Conservation (phyloP, 2,888 invertebrate genomes). For the Euzetes globulus region DNA sequence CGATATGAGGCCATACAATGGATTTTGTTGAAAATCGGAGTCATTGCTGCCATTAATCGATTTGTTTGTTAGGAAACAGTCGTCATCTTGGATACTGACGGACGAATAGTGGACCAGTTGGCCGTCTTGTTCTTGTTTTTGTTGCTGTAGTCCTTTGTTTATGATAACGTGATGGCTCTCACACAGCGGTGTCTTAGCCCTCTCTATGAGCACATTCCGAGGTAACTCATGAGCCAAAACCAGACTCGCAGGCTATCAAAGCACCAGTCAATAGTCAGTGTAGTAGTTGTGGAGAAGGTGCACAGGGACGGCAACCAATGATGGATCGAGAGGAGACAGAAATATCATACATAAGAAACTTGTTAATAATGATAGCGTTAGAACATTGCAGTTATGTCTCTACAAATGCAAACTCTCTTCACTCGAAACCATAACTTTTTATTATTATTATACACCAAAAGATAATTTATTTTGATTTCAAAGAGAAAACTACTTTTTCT, state of each 20-base stretch:
- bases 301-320: slow-evolving; percentile 28
- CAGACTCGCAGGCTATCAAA: slow-evolving; percentile 43
- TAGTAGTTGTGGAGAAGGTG: neutral
- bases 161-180: slow-evolving; percentile 25
- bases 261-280: neutral
- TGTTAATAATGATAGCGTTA: slow-evolving; percentile 2
- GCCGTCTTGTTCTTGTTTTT: slow-evolving; percentile 12
- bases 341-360: neutral
- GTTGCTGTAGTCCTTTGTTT: slow-evolving; percentile 27
- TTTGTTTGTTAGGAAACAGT: neutral
- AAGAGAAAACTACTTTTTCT: neutral
- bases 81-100: neutral
- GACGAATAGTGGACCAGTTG: neutral
- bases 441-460: neutral
- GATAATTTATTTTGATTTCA: neutral
- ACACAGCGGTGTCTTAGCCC: slow-evolving; percentile 34
- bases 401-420: no score
- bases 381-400: neutral
- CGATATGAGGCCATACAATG: slow-evolving; percentile 42
- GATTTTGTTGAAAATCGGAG: neutral
- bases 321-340: neutral
- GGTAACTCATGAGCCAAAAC: slow-evolving; percentile 48
- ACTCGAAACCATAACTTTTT: neutral
- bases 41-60: neutral
- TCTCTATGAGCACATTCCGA: slow-evolving; percentile 47